phyloP scores from a whole-genome alignment of 2,888 invertebrate species.

The Drosophila colorata region DNA sequence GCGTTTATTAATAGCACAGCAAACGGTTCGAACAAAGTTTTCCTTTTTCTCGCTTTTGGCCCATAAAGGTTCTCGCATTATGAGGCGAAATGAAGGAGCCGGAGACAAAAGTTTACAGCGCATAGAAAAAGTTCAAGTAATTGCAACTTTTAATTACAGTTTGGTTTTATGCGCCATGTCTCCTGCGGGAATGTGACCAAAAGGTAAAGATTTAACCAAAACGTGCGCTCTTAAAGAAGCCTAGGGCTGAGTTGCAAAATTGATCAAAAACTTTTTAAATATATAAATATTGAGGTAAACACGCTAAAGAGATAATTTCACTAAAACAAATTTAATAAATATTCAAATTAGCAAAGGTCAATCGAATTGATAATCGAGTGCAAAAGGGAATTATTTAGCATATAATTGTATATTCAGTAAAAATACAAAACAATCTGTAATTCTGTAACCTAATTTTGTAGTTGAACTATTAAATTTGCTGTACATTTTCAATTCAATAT shows the following conservation, averaged over 20 bases:
- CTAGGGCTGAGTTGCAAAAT: too few species aligned
- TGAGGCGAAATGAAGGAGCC: constrained; percentile 37
- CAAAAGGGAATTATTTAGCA: not conserved
- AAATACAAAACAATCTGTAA: not conserved
- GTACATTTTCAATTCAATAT: not conserved
- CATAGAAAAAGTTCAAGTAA: constrained; percentile 67
- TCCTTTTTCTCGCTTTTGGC: constrained; percentile 15
- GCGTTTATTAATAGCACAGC: constrained; percentile 74
- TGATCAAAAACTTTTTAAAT: not conserved
- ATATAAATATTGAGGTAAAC: not conserved
- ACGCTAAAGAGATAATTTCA: not conserved
- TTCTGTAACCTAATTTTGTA: constrained; percentile 4
- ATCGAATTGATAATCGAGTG: too few species aligned
- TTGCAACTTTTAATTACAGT: constrained; percentile 76
- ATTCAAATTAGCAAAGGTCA: not conserved
- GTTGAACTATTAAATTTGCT: not conserved
- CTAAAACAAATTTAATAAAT: too few species aligned
- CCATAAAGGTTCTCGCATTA: constrained; percentile 54
- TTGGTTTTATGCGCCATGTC: constrained; percentile 48
- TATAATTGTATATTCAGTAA: not conserved
- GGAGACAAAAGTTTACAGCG: constrained; percentile 73
- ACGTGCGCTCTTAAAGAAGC: constrained; percentile 15
- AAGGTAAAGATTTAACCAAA: constrained; percentile 44
- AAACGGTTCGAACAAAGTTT: constrained; percentile 59
- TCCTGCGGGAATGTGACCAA: constrained; percentile 20